Conservation (phyloP, 1,140 invertebrate species). For the Panulirus ornatus region DNA sequence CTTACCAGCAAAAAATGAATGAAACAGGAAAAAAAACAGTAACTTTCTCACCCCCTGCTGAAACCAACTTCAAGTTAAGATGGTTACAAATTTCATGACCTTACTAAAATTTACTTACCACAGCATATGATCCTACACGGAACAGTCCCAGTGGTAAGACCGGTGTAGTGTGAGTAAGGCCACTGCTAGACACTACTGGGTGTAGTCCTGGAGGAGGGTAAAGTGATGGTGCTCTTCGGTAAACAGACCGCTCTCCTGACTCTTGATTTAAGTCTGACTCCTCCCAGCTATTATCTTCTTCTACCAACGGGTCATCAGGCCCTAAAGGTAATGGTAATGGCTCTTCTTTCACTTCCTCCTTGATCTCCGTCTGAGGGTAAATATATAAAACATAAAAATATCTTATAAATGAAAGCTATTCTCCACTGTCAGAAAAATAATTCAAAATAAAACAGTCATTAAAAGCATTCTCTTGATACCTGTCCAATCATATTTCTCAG, state of each 20-base stretch:
- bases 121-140: constrained; percentile 45
- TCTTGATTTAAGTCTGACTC: not conserved
- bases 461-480: too few relatives aligned
- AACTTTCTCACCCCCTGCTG: not conserved
- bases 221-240: constrained; percentile 13
- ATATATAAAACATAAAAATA: too few relatives aligned
- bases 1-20: too few relatives aligned
- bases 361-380: constrained; percentile 59
- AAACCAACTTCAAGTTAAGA: too few relatives aligned
- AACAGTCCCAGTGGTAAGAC: constrained; percentile 60
- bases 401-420: too few relatives aligned
- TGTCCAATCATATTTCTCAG: too few relatives aligned
- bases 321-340: constrained; percentile 15
- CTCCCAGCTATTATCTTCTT: constrained; percentile 54
- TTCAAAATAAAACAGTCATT: too few relatives aligned
- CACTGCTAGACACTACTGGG: constrained; percentile 46
- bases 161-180: constrained; percentile 17
- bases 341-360: constrained; percentile 63
- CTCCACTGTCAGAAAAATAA: too few relatives aligned
- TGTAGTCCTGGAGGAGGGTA: constrained; percentile 55
- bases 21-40: not conserved
- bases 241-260: constrained; percentile 1
- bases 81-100: too few relatives aligned
- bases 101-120: constrained; percentile 38
- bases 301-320: constrained; percentile 11